Evolutionary conservation across 2,797 vertebrate species (phyloP).

Genomic region (Phylloscopus collybita): DNA sequence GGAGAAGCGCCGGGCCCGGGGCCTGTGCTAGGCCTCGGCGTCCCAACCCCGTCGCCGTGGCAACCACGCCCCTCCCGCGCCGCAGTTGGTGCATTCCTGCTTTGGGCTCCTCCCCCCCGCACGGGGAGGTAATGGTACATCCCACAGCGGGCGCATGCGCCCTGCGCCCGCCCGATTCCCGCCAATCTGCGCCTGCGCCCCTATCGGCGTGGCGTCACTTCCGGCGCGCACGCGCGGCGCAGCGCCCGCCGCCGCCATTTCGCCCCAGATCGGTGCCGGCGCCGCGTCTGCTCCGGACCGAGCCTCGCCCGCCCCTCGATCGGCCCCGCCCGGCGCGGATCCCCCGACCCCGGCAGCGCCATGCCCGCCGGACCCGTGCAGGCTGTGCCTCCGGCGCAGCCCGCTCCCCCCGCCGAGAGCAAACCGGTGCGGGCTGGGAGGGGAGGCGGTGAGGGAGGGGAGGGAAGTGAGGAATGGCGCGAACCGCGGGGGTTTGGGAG

Average conservation of each 20-base stretch:
- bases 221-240: background rate
- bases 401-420: constrained; percentile 74
- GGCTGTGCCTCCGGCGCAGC: constrained; percentile 85
- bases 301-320: background rate
- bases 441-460: background rate
- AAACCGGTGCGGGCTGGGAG: constrained; percentile 24
- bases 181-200: fast-evolving
- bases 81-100: background rate
- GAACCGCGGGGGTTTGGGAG: too few relatives aligned
- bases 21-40: background rate
- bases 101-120: fast-evolving
- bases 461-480: background rate
- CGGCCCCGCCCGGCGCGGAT: background rate
- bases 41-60: background rate
- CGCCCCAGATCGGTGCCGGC: background rate
- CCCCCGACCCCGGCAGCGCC: background rate
- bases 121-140: background rate
- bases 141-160: background rate
- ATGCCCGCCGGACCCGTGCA: constrained; percentile 96
- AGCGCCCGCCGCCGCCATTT: background rate
- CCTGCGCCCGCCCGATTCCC: fast-evolving
- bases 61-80: fast-evolving
- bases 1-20: too few relatives aligned
- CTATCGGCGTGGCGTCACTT: fast-evolving
- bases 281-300: background rate